Base-by-base conservation (phyloP, 2,113 vertebrate species). In the Centropus bengalensis region DNA sequence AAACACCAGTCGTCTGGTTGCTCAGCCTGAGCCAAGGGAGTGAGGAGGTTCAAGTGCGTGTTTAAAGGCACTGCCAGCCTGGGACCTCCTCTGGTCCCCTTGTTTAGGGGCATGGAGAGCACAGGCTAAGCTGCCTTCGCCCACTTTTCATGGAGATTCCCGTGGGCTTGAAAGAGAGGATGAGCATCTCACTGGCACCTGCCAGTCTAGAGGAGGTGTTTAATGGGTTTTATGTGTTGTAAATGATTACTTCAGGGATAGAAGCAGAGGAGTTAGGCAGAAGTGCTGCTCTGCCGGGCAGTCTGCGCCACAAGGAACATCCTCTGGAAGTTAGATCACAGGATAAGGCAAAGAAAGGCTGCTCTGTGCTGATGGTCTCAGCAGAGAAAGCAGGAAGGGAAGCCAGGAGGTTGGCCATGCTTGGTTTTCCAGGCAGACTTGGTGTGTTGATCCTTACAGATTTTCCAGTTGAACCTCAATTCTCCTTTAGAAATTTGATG, bases 121-220 rank as follows among this genome's bases (percentile, higher is more conserved):
- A 15, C 45, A 51, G 68, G 3, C 60, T 33, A 59, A 63, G 24
- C 18, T 51, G 42, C 19, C 42, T 88, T 14, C 55, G 32, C 40
- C 62, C 0, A 0, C n/a, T 68, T 54, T 7, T 83, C 26, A 1
- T 16, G 55, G 75, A 63, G 32, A 70, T 52, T 58, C 33, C 62
- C 30, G 21, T 22, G 83, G 70, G 84, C 63, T 66, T 71, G 38
- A 12, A 36, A 63, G 51, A 67, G 82, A 63, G 49, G 49, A 5
- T 18, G 77, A 90, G 51, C 58, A 32, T 27, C 42, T 69, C 5
- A 0, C 55, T 62, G 90, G 82, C 79, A 66, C 63, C 82, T 90
- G 59, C 71, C 85, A 33, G 38, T 86, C 92, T 78, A 88, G 63
- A 56, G 47, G 66, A 94, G 79, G 54, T 40, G 66, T 52, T 56